phyloP scores from a whole-genome alignment of 2,797 vertebrate genomes.

The Mallotus villosus region DNA sequence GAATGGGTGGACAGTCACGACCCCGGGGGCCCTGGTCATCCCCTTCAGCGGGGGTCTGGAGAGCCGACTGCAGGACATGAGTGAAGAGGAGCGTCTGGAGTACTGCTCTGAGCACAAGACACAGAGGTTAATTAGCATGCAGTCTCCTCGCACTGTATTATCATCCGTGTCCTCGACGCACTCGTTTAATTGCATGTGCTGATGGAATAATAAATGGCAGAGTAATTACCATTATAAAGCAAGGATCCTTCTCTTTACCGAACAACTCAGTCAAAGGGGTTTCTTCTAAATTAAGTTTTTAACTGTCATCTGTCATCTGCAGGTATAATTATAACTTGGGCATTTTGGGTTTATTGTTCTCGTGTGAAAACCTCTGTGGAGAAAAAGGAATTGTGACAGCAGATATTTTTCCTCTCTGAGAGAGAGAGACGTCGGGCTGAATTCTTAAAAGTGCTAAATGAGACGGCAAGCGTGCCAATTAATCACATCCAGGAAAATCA shows the following conservation, averaged over 20 bases:
- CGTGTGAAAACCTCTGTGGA: slow-evolving; percentile 78
- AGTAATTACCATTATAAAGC: slow-evolving; percentile 99
- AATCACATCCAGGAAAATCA: slow-evolving; percentile 73
- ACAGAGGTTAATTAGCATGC: slow-evolving; percentile 99
- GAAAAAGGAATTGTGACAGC: slow-evolving; percentile 80
- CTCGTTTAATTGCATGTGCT: slow-evolving; percentile 99
- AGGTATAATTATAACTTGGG: slow-evolving; percentile 99
- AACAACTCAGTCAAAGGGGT: slow-evolving; percentile 99
- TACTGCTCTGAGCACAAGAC: slow-evolving; percentile 94
- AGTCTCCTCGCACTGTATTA: slow-evolving; percentile 99
- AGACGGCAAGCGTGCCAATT: slow-evolving; percentile 76
- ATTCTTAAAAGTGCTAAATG: slow-evolving; percentile 80
- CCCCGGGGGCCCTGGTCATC: slow-evolving; percentile 90
- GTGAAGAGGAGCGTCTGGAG: slow-evolving; percentile 86
- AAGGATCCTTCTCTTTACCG: slow-evolving; percentile 99
- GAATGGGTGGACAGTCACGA: slow-evolving; percentile 94
- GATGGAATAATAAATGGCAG: slow-evolving; percentile 99
- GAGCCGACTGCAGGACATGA: slow-evolving; percentile 87
- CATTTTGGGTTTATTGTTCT: slow-evolving; percentile 96
- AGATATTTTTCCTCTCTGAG: slow-evolving; percentile 52
- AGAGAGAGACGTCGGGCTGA: slow-evolving; percentile 65
- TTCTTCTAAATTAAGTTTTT: slow-evolving; percentile 99
- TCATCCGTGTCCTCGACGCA: slow-evolving; percentile 98
- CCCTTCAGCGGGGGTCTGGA: slow-evolving; percentile 91
- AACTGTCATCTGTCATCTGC: slow-evolving; percentile 99